Base-by-base conservation (phyloP, 2,797 vertebrate genomes). In the Gambelia wislizenii region DNA sequence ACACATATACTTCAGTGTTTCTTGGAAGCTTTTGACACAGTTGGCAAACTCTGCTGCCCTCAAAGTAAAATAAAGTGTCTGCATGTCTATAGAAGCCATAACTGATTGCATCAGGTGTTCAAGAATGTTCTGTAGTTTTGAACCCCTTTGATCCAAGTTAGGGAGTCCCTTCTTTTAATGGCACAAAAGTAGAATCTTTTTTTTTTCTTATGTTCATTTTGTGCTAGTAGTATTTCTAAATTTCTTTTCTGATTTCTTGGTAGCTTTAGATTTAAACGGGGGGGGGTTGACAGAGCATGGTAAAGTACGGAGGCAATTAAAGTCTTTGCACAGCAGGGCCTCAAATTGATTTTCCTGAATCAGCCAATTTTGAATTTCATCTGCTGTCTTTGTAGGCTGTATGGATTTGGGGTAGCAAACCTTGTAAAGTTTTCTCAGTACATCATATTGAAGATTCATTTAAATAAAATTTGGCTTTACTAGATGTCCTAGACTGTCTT, bases 41-140 rank as follows among this genome's bases (percentile, higher is more conserved):
- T 72, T 14, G 16, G 30, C 52, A 56, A 8, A 10, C 49, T 36
- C 59, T 81, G 0, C 6, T 93, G 7, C 27, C 89, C 87, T 81
- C 89, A 54, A 61, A 61, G 33, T 87, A 72, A 72, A 72, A n/a
- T 72, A 70, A n/a, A n/a, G 69, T 72, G 5, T n/a, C 69, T 72
- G 33, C 22, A 36, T 72, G 16, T 54, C 64, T 59, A 2, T 59
- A 16, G 42, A 83, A 25, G 75, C 75, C 16, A 14, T 49, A 25
- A 44, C 9, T 9, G 47, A 30, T 33, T 47, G 27, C 6, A 47
- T 16, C 25, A 9, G 75, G 27, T 49, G 33, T 33, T 54, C 30
- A 79, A 54, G 1, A 12, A 54, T 27, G 6, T 56, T 36, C 77
- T 7, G 18, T 54, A 9, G 30, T 52, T 79, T 79, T 54, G 30